These are phyloP conservation scores for Aptenodytes forsteri DNA, from an alignment of 2,113 vertebrate species.

Conservation along the genomic window DNA sequence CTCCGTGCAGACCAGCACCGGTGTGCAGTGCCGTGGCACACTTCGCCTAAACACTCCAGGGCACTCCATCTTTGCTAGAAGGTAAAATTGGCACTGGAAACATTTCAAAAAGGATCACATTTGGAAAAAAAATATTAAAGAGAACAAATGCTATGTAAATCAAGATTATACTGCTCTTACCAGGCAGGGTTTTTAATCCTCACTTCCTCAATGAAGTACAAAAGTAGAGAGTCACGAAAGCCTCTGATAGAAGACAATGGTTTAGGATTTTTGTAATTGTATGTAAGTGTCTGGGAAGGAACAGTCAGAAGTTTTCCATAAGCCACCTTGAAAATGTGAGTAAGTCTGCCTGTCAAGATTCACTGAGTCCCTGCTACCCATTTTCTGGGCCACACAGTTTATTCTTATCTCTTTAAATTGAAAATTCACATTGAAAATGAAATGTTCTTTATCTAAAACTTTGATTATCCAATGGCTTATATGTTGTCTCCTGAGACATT, in stretches of 20 bases:
- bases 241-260: background rate
- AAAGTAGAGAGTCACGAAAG: background rate
- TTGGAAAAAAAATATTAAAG: background rate
- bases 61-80: background rate
- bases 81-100: background rate
- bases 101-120: background rate
- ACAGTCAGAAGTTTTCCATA: background rate
- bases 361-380: background rate
- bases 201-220: background rate
- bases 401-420: background rate
- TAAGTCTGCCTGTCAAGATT: background rate
- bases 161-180: background rate
- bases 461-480: background rate
- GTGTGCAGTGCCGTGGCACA: background rate
- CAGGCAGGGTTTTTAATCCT: background rate
- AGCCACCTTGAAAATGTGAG: background rate
- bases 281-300: background rate
- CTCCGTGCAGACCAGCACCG: background rate
- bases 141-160: background rate
- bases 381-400: background rate
- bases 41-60: background rate
- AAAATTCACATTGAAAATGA: background rate
- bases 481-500: background rate
- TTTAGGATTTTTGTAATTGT: background rate
- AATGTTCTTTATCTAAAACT: background rate